Evolutionary conservation across 2,888 invertebrate species (phyloP).

Genomic region (Aleiodes testaceus): DNA sequence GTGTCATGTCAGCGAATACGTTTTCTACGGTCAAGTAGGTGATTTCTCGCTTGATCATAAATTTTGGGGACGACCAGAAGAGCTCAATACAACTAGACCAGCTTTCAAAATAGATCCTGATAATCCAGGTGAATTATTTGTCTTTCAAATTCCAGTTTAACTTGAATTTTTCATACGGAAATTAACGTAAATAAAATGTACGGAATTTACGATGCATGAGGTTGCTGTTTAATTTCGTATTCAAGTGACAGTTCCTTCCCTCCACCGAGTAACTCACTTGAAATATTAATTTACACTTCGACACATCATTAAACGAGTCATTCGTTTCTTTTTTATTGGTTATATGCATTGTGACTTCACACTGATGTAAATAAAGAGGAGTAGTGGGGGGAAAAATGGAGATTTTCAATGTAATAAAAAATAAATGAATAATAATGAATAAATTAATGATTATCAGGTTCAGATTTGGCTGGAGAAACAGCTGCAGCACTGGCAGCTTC

Average conservation of each 20-base stretch:
- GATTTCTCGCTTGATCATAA: conserved; percentile 76
- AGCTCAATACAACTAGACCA: conserved; percentile 76
- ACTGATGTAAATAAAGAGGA: no score
- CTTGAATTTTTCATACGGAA: conserved; percentile 39
- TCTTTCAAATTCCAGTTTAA: conserved; percentile 6
- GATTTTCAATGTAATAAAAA: background rate
- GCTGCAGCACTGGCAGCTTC: conserved; percentile 77
- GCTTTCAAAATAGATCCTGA: conserved; percentile 76
- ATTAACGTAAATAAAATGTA: conserved; percentile 30
- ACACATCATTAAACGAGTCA: conserved; percentile 5
- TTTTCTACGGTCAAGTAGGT: conserved; percentile 77
- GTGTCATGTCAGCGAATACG: conserved; percentile 74
- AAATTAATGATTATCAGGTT: conserved; percentile 67
- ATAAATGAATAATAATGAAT: conserved; percentile 7
- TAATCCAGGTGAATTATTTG: conserved; percentile 73
- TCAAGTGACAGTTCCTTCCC: conserved; percentile 47
- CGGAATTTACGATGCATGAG: conserved; percentile 38
- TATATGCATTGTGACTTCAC: no score
- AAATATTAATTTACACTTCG: conserved; percentile 49
- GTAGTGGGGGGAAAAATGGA: no score
- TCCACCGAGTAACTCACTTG: conserved; percentile 46
- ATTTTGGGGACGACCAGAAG: conserved; percentile 79
- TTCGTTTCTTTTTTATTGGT: no score
- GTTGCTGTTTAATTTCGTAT: conserved; percentile 46
- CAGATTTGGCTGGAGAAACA: conserved; percentile 78